These are phyloP conservation scores for Meda fulgida DNA, from an alignment of 2,797 vertebrate species.

Conservation along the genomic window DNA sequence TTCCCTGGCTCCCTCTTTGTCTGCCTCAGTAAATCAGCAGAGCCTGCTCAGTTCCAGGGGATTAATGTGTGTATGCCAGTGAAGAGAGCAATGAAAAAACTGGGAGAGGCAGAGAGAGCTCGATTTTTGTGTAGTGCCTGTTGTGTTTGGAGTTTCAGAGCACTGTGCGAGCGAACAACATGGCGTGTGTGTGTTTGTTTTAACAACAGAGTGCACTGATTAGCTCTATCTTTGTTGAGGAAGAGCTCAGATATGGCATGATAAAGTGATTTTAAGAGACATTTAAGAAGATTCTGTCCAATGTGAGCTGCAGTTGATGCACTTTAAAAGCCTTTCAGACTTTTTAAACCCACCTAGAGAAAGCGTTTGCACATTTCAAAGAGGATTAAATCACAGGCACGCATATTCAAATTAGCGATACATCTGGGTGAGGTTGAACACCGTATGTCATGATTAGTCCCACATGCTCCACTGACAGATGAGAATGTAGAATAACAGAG, in stretches of 20 bases:
- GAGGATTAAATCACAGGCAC: conserved; percentile 17
- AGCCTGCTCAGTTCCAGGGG: conserved; percentile 67
- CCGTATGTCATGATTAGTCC: conserved; percentile 31
- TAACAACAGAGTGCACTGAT: conserved; percentile 14
- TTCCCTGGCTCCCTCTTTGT: conserved; percentile 73
- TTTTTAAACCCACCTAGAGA: not conserved
- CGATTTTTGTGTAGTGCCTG: conserved; percentile 53
- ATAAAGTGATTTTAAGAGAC: not conserved
- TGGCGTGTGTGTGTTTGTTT: conserved; percentile 41
- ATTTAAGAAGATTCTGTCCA: not conserved
- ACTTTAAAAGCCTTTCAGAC: not conserved
- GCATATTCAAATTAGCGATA: conserved; percentile 25
- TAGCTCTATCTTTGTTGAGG: conserved; percentile 1
- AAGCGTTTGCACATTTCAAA: conserved; percentile 25
- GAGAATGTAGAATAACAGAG: conserved; percentile 27
- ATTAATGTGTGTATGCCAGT: conserved; percentile 72
- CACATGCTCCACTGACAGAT: conserved; percentile 40
- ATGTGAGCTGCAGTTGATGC: not conserved
- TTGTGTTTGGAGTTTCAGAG: conserved; percentile 63
- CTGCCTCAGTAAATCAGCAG: conserved; percentile 72
- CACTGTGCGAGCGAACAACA: conserved; percentile 49
- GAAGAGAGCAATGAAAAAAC: conserved; percentile 66
- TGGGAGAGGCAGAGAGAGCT: conserved; percentile 47
- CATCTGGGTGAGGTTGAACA: conserved; percentile 18
- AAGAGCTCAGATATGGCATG: not conserved